Evolutionary conservation across 1,140 invertebrate species (phyloP).

Genomic region (Pseudomyrmex gracilis): DNA sequence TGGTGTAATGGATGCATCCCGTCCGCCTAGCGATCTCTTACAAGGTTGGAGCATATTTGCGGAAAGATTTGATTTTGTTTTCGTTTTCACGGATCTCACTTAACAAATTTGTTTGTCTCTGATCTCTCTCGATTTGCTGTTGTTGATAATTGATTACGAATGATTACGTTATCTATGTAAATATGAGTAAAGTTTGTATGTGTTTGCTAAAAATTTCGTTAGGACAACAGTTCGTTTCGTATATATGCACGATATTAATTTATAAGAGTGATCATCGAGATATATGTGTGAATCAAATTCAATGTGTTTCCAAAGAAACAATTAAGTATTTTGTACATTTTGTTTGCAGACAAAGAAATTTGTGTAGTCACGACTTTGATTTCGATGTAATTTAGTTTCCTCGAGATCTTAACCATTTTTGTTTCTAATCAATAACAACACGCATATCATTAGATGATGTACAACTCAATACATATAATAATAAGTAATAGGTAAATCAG

Average conservation of each 20-base stretch:
- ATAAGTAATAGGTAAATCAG: slow-evolving; percentile 27
- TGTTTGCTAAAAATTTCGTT: not conserved
- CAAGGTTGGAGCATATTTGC: slow-evolving; percentile 83
- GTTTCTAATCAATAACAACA: slow-evolving; percentile 44
- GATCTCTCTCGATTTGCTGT: slow-evolving; percentile 10
- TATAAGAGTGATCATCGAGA: not conserved
- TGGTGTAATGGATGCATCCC: slow-evolving; percentile 86
- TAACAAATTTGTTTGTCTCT: slow-evolving; percentile 59
- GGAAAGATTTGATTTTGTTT: slow-evolving; percentile 73
- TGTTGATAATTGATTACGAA: slow-evolving; percentile 36
- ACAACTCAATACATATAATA: not conserved
- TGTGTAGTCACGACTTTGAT: slow-evolving; percentile 39
- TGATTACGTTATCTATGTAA: slow-evolving; percentile 10
- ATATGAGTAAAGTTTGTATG: slow-evolving; percentile 31
- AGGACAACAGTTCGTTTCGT: slow-evolving; percentile 5
- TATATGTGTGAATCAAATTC: slow-evolving; percentile 27
- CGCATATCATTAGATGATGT: slow-evolving; percentile 58
- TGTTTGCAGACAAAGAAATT: slow-evolving; percentile 44
- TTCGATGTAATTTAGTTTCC: slow-evolving; percentile 46
- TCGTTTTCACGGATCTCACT: slow-evolving; percentile 50
- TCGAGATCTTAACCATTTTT: slow-evolving; percentile 29
- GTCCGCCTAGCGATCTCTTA: slow-evolving; percentile 86
- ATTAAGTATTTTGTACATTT: not conserved
- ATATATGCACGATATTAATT: slow-evolving; percentile 59
- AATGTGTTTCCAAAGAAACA: not conserved